Evolutionary conservation across 2,888 invertebrate genomes (phyloP).

Genomic region (Ichneumoninae sp.): DNA sequence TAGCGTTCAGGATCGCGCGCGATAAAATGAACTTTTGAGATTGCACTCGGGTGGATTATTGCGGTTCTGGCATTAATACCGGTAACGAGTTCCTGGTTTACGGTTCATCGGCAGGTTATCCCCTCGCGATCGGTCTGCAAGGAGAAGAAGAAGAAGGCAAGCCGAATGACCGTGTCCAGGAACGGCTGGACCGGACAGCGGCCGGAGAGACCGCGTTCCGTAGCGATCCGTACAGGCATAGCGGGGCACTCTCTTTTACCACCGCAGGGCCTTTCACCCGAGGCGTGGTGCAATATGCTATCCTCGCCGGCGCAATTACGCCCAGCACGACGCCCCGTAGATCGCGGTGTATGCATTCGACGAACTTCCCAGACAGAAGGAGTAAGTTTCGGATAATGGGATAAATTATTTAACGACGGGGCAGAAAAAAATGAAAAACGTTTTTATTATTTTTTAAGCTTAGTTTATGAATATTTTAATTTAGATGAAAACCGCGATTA

Average conservation of each 20-base stretch:
- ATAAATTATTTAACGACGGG: conserved; percentile 6
- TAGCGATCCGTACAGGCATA: conserved; percentile 34
- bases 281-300: conserved; percentile 79
- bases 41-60: conserved; percentile 64
- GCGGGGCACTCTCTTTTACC: conserved; percentile 69
- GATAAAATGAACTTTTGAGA: conserved; percentile 64
- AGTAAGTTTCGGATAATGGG: conserved; percentile 12
- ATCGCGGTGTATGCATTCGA: conserved; percentile 30
- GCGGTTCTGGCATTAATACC: conserved; percentile 61
- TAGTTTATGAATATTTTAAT: background rate
- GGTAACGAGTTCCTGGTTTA: conserved; percentile 82
- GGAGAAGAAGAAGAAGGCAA: conserved; percentile 36
- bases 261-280: conserved; percentile 77
- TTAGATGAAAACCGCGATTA: background rate
- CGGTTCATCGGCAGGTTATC: conserved; percentile 80
- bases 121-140: conserved; percentile 73
- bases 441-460: background rate
- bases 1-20: background rate
- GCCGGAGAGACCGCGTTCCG: conserved; percentile 37
- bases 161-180: conserved; percentile 70
- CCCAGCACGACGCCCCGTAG: conserved; percentile 65
- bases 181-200: conserved; percentile 58
- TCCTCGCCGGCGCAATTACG: conserved; percentile 76
- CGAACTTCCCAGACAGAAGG: conserved; percentile 41
- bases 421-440: background rate